Conservation (phyloP, 2,113 vertebrate species). For the Macroglossus sobrinus region DNA sequence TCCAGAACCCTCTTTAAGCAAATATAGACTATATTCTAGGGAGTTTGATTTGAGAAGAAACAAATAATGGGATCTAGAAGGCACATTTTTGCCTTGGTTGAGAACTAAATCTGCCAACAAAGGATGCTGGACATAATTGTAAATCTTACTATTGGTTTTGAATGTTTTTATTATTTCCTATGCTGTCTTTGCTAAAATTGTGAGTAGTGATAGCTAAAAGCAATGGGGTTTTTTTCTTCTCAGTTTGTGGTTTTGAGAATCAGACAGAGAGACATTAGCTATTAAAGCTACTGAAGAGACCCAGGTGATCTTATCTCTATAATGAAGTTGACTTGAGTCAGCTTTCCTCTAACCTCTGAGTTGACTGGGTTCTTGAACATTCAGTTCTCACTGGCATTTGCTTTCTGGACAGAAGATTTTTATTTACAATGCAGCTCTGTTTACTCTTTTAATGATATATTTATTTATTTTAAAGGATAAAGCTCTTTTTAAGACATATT, state of each 20-base stretch:
- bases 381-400: slow-evolving; percentile 36
- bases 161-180: not conserved
- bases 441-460: not conserved
- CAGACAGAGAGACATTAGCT: not conserved
- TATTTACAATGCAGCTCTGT: slow-evolving; percentile 12
- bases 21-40: not conserved
- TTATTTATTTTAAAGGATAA: slow-evolving; percentile 37
- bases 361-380: slow-evolving; percentile 12
- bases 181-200: slow-evolving; percentile 54
- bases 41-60: not conserved
- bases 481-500: not conserved
- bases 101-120: not conserved
- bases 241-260: not conserved
- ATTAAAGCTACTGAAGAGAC: slow-evolving; percentile 69
- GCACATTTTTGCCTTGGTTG: not conserved
- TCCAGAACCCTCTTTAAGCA: slow-evolving; percentile 30
- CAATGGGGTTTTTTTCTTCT: slow-evolving; percentile 46
- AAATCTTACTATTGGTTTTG: not conserved
- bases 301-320: slow-evolving; percentile 78
- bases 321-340: slow-evolving; percentile 66
- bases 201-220: slow-evolving; percentile 45
- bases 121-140: not conserved
- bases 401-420: slow-evolving; percentile 18
- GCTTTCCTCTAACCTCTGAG: slow-evolving; percentile 2
- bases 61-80: not conserved